Percentiles rank a stretch among this genome's conserved stretches.
phyloP scores from a whole-genome alignment of 2,113 vertebrate genomes.

The Anarhynchus alexandrinus region DNA sequence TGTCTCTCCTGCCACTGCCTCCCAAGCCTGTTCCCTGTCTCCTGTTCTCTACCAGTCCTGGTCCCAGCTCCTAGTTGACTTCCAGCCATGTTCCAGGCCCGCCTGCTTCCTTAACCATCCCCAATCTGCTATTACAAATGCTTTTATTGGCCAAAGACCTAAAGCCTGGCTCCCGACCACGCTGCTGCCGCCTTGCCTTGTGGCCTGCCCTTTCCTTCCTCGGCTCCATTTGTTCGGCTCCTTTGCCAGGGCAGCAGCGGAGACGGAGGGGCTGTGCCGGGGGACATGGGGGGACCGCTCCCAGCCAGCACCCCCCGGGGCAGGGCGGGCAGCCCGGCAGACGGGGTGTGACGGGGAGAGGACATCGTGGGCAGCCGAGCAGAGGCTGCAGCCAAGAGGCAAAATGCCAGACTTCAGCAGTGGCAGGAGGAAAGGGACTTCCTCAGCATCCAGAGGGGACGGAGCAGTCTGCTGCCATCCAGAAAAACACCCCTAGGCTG shows the following conservation, averaged over 20 bases:
- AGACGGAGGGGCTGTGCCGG: background rate
- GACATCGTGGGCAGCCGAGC: background rate
- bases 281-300: accelerated
- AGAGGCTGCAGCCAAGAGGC: background rate
- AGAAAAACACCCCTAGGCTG: background rate
- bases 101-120: background rate
- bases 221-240: background rate
- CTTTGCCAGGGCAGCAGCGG: background rate
- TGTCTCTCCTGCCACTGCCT: background rate
- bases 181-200: background rate
- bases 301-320: background rate
- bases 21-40: background rate
- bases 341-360: background rate
- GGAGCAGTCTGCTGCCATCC: background rate
- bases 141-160: background rate
- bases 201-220: slow-evolving; percentile 11
- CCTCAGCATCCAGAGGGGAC: accelerated
- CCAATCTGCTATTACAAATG: background rate
- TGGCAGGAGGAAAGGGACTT: background rate
- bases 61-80: background rate
- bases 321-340: background rate
- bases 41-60: background rate
- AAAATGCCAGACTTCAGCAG: background rate
- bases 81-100: background rate
- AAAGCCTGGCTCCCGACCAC: background rate